A percentile compares a stretch with the other conserved stretches of the same genome.
Evolutionary conservation across 2,888 invertebrate species (phyloP).

Genomic region (Ryuthela nishihirai): DNA sequence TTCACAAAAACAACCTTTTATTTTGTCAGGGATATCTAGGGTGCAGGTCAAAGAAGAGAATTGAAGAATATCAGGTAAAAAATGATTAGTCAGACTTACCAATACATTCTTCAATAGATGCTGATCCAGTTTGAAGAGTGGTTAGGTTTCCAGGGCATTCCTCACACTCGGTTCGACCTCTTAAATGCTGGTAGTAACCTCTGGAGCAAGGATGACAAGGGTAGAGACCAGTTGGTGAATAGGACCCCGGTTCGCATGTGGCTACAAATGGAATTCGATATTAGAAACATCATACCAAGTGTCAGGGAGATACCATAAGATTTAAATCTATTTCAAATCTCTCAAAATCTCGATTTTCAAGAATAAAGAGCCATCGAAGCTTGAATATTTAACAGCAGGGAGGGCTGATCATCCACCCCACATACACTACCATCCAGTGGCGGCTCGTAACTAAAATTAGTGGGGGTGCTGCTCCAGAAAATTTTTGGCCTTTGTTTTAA

Average conservation of each 20-base stretch:
- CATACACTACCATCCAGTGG: too few species aligned
- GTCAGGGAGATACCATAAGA: too few species aligned
- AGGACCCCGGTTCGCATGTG: slow-evolving; percentile 8
- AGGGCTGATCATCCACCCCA: too few species aligned
- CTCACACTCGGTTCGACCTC: slow-evolving; percentile 7
- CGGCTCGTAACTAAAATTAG: too few species aligned
- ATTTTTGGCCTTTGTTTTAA: too few species aligned
- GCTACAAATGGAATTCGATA: slow-evolving; percentile 1
- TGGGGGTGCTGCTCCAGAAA: too few species aligned
- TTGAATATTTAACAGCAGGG: too few species aligned
- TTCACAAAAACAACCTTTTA: not conserved
- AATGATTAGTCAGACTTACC: slow-evolving; percentile 17
- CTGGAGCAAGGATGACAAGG: slow-evolving; percentile 12
- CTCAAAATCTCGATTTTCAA: not conserved
- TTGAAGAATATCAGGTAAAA: not conserved
- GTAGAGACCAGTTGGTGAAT: slow-evolving; percentile 4
- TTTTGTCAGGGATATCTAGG: not conserved
- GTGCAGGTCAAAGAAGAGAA: not conserved
- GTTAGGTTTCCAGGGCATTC: slow-evolving; percentile 18
- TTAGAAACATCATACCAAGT: not conserved
- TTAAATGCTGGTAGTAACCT: slow-evolving; percentile 11
- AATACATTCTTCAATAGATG: slow-evolving; percentile 20
- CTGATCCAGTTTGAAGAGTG: slow-evolving; percentile 19
- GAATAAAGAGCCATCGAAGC: too few species aligned
- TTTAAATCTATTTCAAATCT: not conserved